Evolutionary conservation across 30 jellyfish, hydroid and myxozoan species (phyloP).

Genomic region (Mastigias papua): DNA sequence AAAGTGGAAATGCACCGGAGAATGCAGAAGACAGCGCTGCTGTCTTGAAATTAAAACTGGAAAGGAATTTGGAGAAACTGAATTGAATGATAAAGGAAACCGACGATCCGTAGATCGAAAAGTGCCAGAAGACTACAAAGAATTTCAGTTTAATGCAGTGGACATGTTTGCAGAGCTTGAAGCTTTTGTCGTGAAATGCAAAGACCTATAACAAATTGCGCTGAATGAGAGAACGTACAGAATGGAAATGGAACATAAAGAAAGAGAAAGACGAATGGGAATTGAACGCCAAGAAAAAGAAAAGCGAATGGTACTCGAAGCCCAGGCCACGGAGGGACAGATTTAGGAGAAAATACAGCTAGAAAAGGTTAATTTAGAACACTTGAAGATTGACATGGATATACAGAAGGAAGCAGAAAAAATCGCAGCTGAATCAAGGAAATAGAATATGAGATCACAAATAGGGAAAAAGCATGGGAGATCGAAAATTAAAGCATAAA

Average conservation of each 20-base stretch:
- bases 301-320: not conserved
- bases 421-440: too few relatives aligned
- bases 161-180: not conserved
- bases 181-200: not conserved
- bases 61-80: not conserved
- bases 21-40: not conserved
- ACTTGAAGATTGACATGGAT: not conserved
- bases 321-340: not conserved
- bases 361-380: constrained; percentile 6
- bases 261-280: not conserved
- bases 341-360: constrained; percentile 5
- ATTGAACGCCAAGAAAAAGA: not conserved
- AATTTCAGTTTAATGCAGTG: not conserved
- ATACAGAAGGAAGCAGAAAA: not conserved
- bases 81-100: not conserved
- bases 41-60: not conserved
- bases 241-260: not conserved
- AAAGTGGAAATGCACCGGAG: not conserved
- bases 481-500: not conserved
- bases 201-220: not conserved
- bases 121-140: not conserved
- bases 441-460: not conserved
- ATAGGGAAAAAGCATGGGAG: not conserved
- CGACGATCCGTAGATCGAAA: not conserved
- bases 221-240: not conserved